A percentile compares a stretch with the other conserved stretches of the same genome.
These are phyloP conservation scores for Drosophila paranaensis DNA, from an alignment of 2,888 invertebrate species.

Conservation along the genomic window DNA sequence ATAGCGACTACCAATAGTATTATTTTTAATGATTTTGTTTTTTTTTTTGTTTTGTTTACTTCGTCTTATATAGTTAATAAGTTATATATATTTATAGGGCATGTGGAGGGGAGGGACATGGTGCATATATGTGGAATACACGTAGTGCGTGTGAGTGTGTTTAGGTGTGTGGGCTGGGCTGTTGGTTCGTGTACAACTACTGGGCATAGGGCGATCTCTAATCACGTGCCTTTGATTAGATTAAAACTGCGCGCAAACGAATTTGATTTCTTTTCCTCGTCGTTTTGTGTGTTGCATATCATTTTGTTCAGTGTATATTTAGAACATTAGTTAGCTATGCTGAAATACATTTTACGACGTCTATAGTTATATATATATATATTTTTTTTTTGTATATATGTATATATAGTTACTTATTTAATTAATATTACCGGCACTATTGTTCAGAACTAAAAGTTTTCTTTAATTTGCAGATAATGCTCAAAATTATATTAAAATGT, in stretches of 20 bases:
- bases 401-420: conserved; percentile 66
- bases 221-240: conserved; percentile 9
- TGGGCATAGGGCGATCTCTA: conserved; percentile 28
- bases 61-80: conserved; percentile 77
- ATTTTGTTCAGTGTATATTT: conserved; percentile 69
- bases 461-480: conserved; percentile 37
- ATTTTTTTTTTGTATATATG: conserved; percentile 45
- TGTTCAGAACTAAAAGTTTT: conserved; percentile 81
- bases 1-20: conserved; percentile 77
- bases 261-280: conserved; percentile 12
- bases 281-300: conserved; percentile 43
- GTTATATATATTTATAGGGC: conserved; percentile 78
- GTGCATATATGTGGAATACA: conserved; percentile 50
- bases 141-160: conserved; percentile 22
- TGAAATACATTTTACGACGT: conserved; percentile 70
- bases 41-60: conserved; percentile 53
- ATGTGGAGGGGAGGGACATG: conserved; percentile 29
- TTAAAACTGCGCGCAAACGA: conserved; percentile 52
- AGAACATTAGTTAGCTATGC: conserved; percentile 71
- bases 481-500: conserved; percentile 44
- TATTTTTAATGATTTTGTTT: conserved; percentile 36
- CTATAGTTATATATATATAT: conserved; percentile 53
- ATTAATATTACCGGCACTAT: conserved; percentile 85
- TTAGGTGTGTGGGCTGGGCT: conserved; percentile 12
- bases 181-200: conserved; percentile 2